These are phyloP conservation scores for Drosophila equinoxialis DNA, from an alignment of 1,140 invertebrate species.

Conservation along the genomic window DNA sequence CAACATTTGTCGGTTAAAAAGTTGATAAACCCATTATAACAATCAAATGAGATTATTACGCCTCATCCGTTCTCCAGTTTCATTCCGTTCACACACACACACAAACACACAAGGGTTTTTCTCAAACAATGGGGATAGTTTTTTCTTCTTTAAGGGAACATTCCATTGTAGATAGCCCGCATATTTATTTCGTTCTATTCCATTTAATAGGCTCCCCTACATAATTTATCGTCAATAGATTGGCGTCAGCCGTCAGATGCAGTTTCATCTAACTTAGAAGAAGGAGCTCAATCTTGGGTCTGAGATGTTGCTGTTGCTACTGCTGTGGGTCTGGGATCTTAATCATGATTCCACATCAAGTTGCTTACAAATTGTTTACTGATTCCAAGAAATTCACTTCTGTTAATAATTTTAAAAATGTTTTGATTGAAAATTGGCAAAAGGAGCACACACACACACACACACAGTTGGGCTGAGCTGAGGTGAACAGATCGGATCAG, in stretches of 20 bases:
- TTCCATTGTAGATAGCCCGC: neutral
- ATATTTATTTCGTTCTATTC: conserved; percentile 7
- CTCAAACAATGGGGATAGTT: neutral
- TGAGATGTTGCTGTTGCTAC: neutral
- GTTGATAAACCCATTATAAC: conserved; percentile 9
- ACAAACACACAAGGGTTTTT: neutral
- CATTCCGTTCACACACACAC: neutral
- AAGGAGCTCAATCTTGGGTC: neutral
- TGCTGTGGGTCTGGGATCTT: neutral
- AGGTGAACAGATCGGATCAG: neutral
- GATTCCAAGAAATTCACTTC: conserved; percentile 10
- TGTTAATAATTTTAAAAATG: conserved; percentile 14
- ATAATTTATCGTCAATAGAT: conserved; percentile 13
- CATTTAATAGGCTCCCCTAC: conserved; percentile 7
- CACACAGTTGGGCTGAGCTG: neutral
- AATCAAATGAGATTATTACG: conserved; percentile 12
- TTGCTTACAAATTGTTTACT: conserved; percentile 8
- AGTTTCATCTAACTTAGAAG: neutral
- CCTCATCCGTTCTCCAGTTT: conserved; percentile 5
- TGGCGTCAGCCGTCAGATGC: conserved; percentile 2
- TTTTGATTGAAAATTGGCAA: conserved; percentile 11
- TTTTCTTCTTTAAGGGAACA: neutral
- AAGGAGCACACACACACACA: too few relatives aligned
- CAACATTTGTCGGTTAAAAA: conserved; percentile 7
- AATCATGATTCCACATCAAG: conserved; percentile 2